phyloP scores from a whole-genome alignment of 2,113 vertebrate genomes.

The Seriola quinqueradiata region DNA sequence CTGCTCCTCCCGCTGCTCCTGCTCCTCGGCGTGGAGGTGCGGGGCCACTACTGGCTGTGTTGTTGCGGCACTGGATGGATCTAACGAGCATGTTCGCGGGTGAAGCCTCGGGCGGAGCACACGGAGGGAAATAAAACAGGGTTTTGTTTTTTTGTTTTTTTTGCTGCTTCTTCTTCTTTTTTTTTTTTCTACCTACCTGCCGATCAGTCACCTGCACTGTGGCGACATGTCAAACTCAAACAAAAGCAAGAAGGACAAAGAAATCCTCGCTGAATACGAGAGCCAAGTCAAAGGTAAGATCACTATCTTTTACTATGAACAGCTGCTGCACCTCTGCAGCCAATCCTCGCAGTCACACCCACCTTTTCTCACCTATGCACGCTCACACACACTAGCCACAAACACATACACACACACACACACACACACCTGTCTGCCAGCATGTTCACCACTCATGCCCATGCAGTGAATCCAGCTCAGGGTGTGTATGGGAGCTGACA shows the following conservation, averaged over 20 bases:
- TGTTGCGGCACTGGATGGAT: slow-evolving; percentile 77
- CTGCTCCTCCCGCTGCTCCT: slow-evolving; percentile 42
- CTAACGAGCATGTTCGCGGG: slow-evolving; percentile 61
- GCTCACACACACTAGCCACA: slow-evolving; percentile 13
- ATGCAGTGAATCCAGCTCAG: slow-evolving; percentile 30
- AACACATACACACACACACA: slow-evolving; percentile 22
- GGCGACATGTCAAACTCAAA: slow-evolving; percentile 90
- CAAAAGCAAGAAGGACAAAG: slow-evolving; percentile 97
- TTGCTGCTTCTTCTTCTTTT: not conserved
- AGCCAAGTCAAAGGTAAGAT: slow-evolving; percentile 94
- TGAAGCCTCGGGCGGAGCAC: slow-evolving; percentile 65
- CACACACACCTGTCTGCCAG: slow-evolving; percentile 48
- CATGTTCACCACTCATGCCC: slow-evolving; percentile 14
- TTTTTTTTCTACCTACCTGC: slow-evolving; percentile 27
- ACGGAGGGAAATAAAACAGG: slow-evolving; percentile 49
- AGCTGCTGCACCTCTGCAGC: not conserved
- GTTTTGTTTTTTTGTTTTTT: not conserved
- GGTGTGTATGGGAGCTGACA: slow-evolving; percentile 56
- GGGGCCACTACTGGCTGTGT: slow-evolving; percentile 66
- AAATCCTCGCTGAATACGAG: slow-evolving; percentile 95
- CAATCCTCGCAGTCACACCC: slow-evolving; percentile 34
- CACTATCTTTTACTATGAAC: not conserved
- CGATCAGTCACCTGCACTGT: slow-evolving; percentile 39
- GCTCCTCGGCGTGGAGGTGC: slow-evolving; percentile 71
- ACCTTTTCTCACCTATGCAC: slow-evolving; percentile 23